A percentile compares a stretch with the other conserved stretches of the same genome.
These are phyloP conservation scores for Lepidocolaptes lacrymiger DNA, from an alignment of 2,797 vertebrate species.

Conservation along the genomic window DNA sequence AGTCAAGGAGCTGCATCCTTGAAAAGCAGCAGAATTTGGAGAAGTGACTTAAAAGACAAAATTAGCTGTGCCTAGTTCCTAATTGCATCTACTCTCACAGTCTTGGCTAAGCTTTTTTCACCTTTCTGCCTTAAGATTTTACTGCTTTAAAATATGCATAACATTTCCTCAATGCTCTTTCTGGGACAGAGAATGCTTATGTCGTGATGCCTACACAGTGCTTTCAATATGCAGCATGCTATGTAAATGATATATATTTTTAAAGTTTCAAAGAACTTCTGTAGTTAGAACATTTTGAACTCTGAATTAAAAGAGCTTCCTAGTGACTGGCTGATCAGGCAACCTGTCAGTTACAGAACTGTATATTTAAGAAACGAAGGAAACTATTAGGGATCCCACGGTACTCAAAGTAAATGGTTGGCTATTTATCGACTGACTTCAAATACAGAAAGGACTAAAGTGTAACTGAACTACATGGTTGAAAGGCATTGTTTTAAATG, in stretches of 20 bases:
- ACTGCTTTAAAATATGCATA: neutral
- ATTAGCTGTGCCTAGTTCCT: neutral
- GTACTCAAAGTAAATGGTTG: neutral
- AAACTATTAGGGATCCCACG: neutral
- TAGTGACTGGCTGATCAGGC: neutral
- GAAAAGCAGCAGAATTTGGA: neutral
- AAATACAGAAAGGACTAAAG: neutral
- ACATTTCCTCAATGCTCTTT: neutral
- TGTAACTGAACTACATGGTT: neutral
- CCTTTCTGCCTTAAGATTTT: neutral
- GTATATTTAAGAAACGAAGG: neutral
- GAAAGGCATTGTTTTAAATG: neutral
- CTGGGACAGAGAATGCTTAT: neutral
- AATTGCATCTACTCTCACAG: neutral
- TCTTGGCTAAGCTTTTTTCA: neutral
- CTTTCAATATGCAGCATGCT: constrained; percentile 7
- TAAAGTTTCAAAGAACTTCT: neutral
- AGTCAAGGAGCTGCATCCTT: neutral
- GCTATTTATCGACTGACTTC: neutral
- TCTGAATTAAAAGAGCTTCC: neutral
- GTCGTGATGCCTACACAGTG: neutral
- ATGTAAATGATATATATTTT: constrained; percentile 14
- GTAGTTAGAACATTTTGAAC: neutral
- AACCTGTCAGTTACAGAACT: neutral
- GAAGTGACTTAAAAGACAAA: neutral